A percentile compares a stretch with the other conserved stretches of the same genome.
These are phyloP conservation scores for Riparia riparia DNA, from an alignment of 2,113 vertebrate species.

Conservation along the genomic window DNA sequence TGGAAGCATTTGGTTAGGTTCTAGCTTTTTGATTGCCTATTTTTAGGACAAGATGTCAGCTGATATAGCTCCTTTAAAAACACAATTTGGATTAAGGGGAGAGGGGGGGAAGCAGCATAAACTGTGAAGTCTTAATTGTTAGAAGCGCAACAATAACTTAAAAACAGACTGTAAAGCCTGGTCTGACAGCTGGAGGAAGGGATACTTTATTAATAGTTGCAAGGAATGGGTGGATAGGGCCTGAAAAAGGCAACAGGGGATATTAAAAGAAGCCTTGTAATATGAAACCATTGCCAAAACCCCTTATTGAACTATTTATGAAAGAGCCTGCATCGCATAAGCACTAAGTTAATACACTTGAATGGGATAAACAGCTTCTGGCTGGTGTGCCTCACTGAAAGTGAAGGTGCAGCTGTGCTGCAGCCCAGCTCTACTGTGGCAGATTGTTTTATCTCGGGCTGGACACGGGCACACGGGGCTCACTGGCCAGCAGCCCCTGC, in stretches of 20 bases:
- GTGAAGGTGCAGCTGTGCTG: background rate
- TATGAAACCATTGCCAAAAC: background rate
- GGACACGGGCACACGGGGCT: background rate
- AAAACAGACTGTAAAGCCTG: constrained; percentile 4
- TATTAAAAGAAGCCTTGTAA: constrained; percentile 16
- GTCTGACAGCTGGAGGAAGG: constrained; percentile 46
- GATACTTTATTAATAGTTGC: constrained; percentile 41
- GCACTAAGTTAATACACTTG: background rate
- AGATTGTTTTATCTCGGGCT: background rate
- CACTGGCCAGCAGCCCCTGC: background rate
- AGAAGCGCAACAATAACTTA: constrained; percentile 19
- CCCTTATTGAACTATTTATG: background rate
- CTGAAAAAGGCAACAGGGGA: background rate
- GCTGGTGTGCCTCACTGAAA: background rate
- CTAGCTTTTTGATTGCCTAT: background rate
- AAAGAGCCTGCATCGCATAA: accelerated
- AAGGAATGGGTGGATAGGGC: background rate
- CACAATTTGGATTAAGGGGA: background rate
- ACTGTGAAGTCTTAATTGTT: constrained; percentile 40
- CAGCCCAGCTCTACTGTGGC: background rate
- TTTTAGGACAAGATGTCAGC: constrained; percentile 1
- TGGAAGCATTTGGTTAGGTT: background rate
- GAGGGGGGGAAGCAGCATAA: background rate
- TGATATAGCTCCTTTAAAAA: constrained; percentile 13
- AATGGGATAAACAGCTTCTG: accelerated